Percentiles rank a stretch among this genome's conserved stretches.
These are phyloP conservation scores for Pectinophora gossypiella DNA, from an alignment of 1,140 invertebrate species.

Conservation along the genomic window DNA sequence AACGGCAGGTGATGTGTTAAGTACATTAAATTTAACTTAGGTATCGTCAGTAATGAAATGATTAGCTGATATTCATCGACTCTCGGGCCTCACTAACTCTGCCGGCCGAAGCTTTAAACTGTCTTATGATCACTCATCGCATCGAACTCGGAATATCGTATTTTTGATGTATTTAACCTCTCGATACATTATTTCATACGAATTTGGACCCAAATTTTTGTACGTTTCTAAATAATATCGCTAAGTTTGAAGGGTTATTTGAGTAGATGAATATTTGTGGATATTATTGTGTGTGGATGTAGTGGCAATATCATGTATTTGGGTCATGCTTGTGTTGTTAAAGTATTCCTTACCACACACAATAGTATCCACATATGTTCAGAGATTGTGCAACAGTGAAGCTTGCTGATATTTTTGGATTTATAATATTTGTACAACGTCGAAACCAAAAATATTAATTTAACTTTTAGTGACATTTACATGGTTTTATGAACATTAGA, in stretches of 20 bases:
- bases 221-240: constrained; percentile 14
- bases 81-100: not conserved
- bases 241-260: not conserved
- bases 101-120: not conserved
- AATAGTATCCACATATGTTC: too few relatives aligned
- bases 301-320: too few relatives aligned
- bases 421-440: constrained; percentile 51
- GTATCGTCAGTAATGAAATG: not conserved
- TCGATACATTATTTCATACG: constrained; percentile 7
- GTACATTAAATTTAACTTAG: constrained; percentile 14
- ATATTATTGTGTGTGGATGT: too few relatives aligned
- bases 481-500: too few relatives aligned
- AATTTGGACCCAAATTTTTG: constrained; percentile 23
- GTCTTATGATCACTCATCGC: constrained; percentile 24
- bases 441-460: constrained; percentile 59
- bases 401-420: constrained; percentile 47
- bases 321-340: too few relatives aligned
- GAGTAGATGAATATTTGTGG: too few relatives aligned
- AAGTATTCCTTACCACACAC: too few relatives aligned
- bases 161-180: constrained; percentile 13
- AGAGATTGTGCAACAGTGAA: too few relatives aligned
- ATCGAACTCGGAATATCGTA: not conserved
- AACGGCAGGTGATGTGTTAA: constrained; percentile 19
- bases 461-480: constrained; percentile 30
- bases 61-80: not conserved